Base-by-base conservation (phyloP, 2,888 invertebrate species). In the Synergus umbraculus region DNA sequence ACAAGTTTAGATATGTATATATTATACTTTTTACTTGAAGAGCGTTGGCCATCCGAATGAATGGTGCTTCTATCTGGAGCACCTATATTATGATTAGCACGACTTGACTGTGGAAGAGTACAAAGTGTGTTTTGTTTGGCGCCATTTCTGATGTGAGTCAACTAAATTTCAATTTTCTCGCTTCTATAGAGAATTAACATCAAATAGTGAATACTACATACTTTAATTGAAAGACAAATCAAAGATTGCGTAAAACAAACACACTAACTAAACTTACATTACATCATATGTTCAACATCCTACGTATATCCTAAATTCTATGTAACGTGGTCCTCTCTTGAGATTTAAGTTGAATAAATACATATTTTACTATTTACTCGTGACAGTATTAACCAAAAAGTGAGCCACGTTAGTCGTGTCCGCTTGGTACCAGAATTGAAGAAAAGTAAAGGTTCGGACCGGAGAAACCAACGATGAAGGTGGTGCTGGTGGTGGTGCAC, bases 401-500 rank as follows among this genome's bases (percentile, higher is more conserved):
- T 15, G n/a, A 54, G 15, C 73, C 73, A 7, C 37, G 54, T 73
- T 73, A 41, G n/a, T 37, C 73, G 73, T 54, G 54, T 73, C 18
- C 41, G 29, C 54, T 73, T 54, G 37, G 73, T 73, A n/a, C 54
- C 41, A 73, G 73, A 37, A 37, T 73, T 73, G 37, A 15, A 73
- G 49, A 73, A 73, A 73, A 73, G 54, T 73, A n/a, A 54, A 73
- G 18, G 54, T 54, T 49, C 73, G 29, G 60, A 73, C 37, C 73
- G 29, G 60, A 73, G 73, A 73, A 37, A 49, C 49, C 37, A 54
- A 54, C 73, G 73, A 29, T 73, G n/a, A 73, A 73, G 73, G 15
- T 37, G 73, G 83, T 82, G 84, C 78, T 29, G 3, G 29, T 29
- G 5, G 5, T 37, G 37, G 37, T 37, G 5, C 37, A 37, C 37